These are phyloP conservation scores for Pangasianodon gigas DNA, from an alignment of 2,113 vertebrate genomes.

Conservation along the genomic window DNA sequence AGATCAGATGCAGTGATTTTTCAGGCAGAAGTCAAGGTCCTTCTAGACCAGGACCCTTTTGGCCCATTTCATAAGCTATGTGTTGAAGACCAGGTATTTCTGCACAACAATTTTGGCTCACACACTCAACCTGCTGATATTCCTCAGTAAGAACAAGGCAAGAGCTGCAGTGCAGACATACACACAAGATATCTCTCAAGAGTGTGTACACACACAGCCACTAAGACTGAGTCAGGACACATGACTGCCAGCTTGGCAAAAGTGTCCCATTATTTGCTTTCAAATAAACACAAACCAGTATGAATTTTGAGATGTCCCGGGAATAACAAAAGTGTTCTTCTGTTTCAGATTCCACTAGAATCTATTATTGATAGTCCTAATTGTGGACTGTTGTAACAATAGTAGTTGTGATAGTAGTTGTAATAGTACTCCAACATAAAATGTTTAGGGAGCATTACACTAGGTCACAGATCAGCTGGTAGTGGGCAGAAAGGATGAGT, in stretches of 20 bases:
- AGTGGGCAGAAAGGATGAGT: constrained; percentile 52
- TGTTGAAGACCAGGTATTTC: constrained; percentile 28
- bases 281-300: neutral
- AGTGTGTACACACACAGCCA: constrained; percentile 8
- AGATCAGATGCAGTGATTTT: neutral
- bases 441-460: constrained; percentile 42
- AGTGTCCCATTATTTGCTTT: neutral
- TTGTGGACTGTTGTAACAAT: constrained; percentile 34
- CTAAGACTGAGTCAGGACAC: constrained; percentile 13
- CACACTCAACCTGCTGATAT: constrained; percentile 37
- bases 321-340: constrained; percentile 20
- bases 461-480: constrained; percentile 55
- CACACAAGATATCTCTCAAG: neutral
- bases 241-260: constrained; percentile 13
- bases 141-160: constrained; percentile 12
- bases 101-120: constrained; percentile 4
- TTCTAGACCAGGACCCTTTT: neutral
- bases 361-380: constrained; percentile 59
- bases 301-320: neutral
- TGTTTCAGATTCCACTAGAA: constrained; percentile 36
- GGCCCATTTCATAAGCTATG: neutral
- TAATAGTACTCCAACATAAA: constrained; percentile 50
- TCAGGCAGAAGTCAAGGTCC: neutral
- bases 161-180: constrained; percentile 50
- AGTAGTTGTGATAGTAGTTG: constrained; percentile 10